These are phyloP conservation scores for Therioaphis trifolii DNA, from an alignment of 2,888 invertebrate species.

Conservation along the genomic window DNA sequence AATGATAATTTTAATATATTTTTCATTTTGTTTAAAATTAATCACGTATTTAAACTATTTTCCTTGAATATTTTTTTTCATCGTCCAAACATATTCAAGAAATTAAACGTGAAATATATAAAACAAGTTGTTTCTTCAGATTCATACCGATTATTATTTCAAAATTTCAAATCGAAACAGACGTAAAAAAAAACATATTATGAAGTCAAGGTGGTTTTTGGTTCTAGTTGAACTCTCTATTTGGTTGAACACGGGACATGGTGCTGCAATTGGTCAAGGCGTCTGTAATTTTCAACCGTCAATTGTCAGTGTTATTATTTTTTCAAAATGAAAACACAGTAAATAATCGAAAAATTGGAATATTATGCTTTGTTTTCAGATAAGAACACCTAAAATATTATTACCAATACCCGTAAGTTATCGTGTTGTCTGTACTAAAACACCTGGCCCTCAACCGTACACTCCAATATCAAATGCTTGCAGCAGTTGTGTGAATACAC, in stretches of 20 bases:
- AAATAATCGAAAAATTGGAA: not conserved
- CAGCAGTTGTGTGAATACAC: not conserved
- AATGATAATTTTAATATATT: not conserved
- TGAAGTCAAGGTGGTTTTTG: not conserved
- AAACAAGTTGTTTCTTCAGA: not conserved
- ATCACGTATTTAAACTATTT: conserved; percentile 25
- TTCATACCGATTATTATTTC: not conserved
- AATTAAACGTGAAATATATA: conserved; percentile 21
- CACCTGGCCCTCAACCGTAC: not conserved
- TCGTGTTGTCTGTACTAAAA: conserved; percentile 2
- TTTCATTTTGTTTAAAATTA: not conserved
- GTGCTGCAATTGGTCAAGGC: conserved; percentile 2
- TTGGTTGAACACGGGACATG: not conserved
- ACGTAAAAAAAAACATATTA: not conserved
- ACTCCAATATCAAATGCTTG: conserved; percentile 5
- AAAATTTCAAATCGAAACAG: not conserved
- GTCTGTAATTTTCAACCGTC: not conserved
- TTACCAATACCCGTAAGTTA: not conserved
- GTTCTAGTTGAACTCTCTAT: not conserved
- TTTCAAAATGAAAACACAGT: not conserved
- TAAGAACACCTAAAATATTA: conserved; percentile 28
- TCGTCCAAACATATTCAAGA: not conserved
- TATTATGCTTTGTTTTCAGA: not conserved
- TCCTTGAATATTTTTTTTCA: not conserved
- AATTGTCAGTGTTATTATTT: not conserved